These are phyloP conservation scores for Notarius lentiginosus DNA, from an alignment of 2,113 vertebrate species.

Conservation along the genomic window DNA sequence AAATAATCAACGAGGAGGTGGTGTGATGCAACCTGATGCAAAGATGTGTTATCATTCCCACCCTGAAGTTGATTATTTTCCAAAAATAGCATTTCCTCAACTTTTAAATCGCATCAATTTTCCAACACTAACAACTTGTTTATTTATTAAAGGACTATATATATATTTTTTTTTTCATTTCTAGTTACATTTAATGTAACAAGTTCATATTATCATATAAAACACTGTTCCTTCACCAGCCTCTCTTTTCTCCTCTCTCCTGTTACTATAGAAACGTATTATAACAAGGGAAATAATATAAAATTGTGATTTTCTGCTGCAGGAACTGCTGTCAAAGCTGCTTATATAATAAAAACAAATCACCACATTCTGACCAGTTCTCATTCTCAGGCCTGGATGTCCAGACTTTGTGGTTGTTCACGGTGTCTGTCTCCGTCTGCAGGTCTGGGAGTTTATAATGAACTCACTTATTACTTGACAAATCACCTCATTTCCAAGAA, in stretches of 20 bases:
- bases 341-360: slow-evolving; percentile 13
- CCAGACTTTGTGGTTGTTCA: neutral
- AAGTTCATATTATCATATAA: neutral
- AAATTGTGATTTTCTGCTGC: neutral
- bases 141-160: neutral
- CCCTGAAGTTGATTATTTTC: neutral
- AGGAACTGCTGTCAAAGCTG: neutral
- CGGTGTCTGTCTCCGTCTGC: neutral
- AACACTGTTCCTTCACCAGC: neutral
- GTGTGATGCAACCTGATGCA: neutral
- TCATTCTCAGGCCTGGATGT: neutral
- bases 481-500: neutral
- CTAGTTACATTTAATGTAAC: too few relatives aligned
- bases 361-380: neutral
- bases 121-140: neutral
- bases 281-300: neutral
- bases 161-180: neutral
- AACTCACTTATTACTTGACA: slow-evolving; percentile 13
- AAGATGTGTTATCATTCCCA: neutral
- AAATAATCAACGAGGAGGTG: neutral
- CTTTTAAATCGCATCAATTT: neutral
- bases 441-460: slow-evolving; percentile 24
- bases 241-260: neutral
- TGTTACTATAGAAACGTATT: slow-evolving; percentile 18
- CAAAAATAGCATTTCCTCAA: neutral